These are phyloP conservation scores for Drosophila ercepeae DNA, from an alignment of 1,140 invertebrate species.

Conservation along the genomic window DNA sequence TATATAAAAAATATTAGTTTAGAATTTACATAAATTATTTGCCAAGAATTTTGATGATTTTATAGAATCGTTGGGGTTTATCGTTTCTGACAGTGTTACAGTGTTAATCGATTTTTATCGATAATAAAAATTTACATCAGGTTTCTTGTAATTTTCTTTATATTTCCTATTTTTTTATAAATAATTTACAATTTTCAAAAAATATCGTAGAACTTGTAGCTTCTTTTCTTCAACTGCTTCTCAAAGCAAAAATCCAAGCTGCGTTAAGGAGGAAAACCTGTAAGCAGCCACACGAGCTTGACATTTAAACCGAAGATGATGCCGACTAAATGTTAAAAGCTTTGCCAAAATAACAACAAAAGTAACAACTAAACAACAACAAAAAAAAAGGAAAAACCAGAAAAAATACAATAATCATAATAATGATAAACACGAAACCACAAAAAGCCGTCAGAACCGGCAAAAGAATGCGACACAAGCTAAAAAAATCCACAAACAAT, in stretches of 20 bases:
- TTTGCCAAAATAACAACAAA: constrained; percentile 28
- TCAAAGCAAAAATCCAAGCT: constrained; percentile 14
- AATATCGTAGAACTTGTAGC: not conserved
- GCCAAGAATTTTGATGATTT: no score
- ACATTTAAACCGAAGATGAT: constrained; percentile 69
- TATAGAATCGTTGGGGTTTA: no score
- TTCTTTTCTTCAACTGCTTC: not conserved
- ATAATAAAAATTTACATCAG: no score
- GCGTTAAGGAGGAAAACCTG: constrained; percentile 12
- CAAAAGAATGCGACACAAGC: constrained; percentile 11
- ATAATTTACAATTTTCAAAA: no score
- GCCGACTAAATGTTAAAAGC: constrained; percentile 68
- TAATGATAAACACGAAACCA: constrained; percentile 58
- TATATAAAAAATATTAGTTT: not conserved
- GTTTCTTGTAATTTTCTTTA: not conserved
- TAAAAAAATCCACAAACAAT: not conserved
- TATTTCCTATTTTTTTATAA: no score
- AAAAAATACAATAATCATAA: constrained; percentile 59
- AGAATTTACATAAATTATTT: no score
- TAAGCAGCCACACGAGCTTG: constrained; percentile 61
- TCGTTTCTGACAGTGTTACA: no score
- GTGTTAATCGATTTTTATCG: no score
- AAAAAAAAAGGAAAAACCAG: constrained; percentile 26
- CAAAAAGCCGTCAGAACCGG: constrained; percentile 55
- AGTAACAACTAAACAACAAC: constrained; percentile 10